These are phyloP conservation scores for Amphiprion ocellaris DNA, from an alignment of 2,113 vertebrate species.

Conservation along the genomic window DNA sequence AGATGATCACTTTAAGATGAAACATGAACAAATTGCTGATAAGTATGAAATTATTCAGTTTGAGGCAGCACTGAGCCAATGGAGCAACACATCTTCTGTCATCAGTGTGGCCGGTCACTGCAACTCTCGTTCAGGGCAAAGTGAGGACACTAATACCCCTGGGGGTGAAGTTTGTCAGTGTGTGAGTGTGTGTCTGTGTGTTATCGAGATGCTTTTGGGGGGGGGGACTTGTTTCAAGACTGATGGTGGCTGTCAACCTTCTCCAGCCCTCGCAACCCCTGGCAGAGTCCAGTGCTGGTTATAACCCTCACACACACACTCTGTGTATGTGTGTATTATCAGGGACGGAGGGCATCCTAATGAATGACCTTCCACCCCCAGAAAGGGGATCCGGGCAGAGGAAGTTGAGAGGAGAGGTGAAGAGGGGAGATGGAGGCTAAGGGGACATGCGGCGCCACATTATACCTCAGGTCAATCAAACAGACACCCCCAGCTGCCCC, in stretches of 20 bases:
- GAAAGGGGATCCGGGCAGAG: conserved; percentile 76
- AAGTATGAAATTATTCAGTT: background rate
- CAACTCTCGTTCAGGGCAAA: conserved; percentile 63
- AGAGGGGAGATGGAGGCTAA: conserved; percentile 71
- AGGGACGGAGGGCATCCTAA: conserved; percentile 67
- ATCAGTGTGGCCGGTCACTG: conserved; percentile 60
- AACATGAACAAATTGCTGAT: background rate
- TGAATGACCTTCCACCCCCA: conserved; percentile 71
- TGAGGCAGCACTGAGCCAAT: background rate
- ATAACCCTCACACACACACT: conserved; percentile 11
- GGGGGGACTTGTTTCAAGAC: conserved; percentile 60
- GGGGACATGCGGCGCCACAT: conserved; percentile 76
- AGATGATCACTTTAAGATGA: background rate
- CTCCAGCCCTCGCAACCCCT: conserved; percentile 51
- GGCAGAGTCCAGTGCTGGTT: conserved; percentile 44
- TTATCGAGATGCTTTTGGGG: conserved; percentile 21
- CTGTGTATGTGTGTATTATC: conserved; percentile 62
- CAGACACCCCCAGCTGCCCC: conserved; percentile 44
- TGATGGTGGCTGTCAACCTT: conserved; percentile 74
- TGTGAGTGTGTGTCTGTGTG: conserved; percentile 34
- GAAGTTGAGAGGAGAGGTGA: conserved; percentile 78
- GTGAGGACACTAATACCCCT: conserved; percentile 66
- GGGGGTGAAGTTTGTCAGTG: conserved; percentile 32
- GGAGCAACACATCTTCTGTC: conserved; percentile 56
- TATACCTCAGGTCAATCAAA: conserved; percentile 73